These are phyloP conservation scores for Parauchenoglanis punctatus DNA, from an alignment of 2,797 vertebrate species.

Conservation along the genomic window DNA sequence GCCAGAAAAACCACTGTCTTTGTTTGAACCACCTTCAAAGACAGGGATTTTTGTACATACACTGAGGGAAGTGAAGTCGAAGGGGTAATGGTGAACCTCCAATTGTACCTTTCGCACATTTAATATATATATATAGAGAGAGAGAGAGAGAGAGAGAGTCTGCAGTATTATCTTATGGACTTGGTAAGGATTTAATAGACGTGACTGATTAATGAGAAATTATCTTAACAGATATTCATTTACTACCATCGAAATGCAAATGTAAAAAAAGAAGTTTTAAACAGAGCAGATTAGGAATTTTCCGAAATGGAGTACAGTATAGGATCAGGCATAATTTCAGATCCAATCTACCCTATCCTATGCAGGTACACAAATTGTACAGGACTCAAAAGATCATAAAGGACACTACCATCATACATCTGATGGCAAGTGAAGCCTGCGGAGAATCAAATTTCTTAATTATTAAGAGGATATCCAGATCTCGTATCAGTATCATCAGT, in stretches of 20 bases:
- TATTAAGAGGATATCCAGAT: not conserved
- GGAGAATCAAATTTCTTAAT: not conserved
- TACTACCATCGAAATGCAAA: not conserved
- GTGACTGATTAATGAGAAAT: not conserved
- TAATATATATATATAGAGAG: not conserved
- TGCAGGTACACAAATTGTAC: not conserved
- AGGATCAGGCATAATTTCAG: not conserved
- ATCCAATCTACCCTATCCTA: not conserved
- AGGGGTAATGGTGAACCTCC: not conserved
- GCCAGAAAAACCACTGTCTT: not conserved
- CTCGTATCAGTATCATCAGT: not conserved
- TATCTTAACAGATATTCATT: not conserved
- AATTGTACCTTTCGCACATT: not conserved
- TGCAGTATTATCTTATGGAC: not conserved
- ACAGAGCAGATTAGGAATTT: not conserved
- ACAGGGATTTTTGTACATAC: not conserved
- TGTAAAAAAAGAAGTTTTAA: not conserved
- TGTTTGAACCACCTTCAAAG: not conserved
- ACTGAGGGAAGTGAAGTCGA: not conserved
- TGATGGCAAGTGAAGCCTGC: not conserved
- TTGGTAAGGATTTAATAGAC: not conserved
- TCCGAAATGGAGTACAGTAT: not conserved
- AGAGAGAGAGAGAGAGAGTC: not conserved
- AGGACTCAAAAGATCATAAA: too few relatives aligned
- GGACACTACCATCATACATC: not conserved